Base-by-base conservation (phyloP, 2,797 vertebrate species). In the Epinephelus awoara region DNA sequence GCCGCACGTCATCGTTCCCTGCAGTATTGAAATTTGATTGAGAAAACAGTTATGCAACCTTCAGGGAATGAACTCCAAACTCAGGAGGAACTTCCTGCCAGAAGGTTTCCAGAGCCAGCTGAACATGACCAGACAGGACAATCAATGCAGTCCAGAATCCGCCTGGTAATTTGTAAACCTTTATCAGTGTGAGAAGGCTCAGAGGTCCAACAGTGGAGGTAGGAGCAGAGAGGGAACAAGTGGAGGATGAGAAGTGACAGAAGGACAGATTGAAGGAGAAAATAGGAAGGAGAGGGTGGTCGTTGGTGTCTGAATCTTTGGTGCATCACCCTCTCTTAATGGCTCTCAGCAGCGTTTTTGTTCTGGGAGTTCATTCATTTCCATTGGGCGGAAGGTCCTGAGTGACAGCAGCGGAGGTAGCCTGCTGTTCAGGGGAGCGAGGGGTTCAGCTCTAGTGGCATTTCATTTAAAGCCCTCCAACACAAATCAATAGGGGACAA, bases 401-500 rank as follows among this genome's bases (percentile, higher is more conserved):
- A 77, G 51, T 67, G 86, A 83, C 13, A 47, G 83, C 58, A 5
- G 72, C n/a, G 63, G 57, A 63, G 64, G 47, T 21, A 0, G 1
- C 79, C 47, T 51, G 68, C 76, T 84, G 79, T 58, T 78, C 64
- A 3, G 58, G 51, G 21, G 34, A 55, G 55, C 50, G 0, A n/a
- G 54, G 0, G 1, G 25, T 74, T 82, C 66, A 65, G 54, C 78
- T 80, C 65, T 27, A 71, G 75, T 79, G 80, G 61, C 65, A 71
- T 88, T 75, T 82, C 80, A 79, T 85, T 87, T 85, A 85, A 52
- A 62, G 25, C 56, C 67, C 56, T 79, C 67, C 74, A 79, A 68
- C 77, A 76, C 67, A 62, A 58, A 89, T 85, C 66, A 75, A 84
- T 80, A 76, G 23, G 47, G 58, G 25, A 44, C 79, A 81, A 76